Evolutionary conservation across 2,113 vertebrate species (phyloP), one percentile per base, ranked within the genome.

Genomic region (Poecile atricapillus): DNA sequence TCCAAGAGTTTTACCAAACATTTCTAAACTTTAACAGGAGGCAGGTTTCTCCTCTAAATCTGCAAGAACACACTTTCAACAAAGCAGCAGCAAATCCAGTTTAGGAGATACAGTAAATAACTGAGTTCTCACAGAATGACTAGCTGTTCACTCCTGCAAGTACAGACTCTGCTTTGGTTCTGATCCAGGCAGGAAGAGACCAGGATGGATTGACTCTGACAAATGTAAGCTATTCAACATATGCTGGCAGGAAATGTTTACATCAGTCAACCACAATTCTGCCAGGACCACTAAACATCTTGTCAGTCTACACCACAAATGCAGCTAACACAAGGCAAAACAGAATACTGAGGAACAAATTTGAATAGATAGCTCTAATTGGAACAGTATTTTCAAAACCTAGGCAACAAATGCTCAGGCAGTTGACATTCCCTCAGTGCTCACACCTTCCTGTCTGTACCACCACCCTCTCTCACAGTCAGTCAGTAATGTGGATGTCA

Each of bases 201-300:
- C 70, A n/a, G 71, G 75, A 93, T 64, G 50, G 77, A 93, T 68
- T 96, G 94, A 94, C 89, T 97, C 94, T 85, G 89, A 97, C 93
- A 95, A 94, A 97, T 81, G 31, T 93, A 93, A 96, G 69, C 91
- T 73, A 93, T 79, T 91, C 93, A 92, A 70, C 91, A 77, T 83
- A 93, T 80, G 77, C 68, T 96, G 77, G 87, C 83, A 95, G 92
- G 85, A 96, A 96, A 87, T 65, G 59, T 97, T 97, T 96, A 94
- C 77, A 94, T 93, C 92, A 93, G 91, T 87, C 92, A 93, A 58
- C 77, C 88, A 82, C 71, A 91, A 81, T 90, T 84, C 81, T 94
- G 89, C 71, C 87, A 95, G 85, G 84, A 89, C 46, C n/a, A 3
- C 90, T 96, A 91, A 97, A 77, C 53, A 80, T 89, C 94, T 95